Base-by-base conservation (phyloP, 2,113 vertebrate genomes). In the Rutilus rutilus region DNA sequence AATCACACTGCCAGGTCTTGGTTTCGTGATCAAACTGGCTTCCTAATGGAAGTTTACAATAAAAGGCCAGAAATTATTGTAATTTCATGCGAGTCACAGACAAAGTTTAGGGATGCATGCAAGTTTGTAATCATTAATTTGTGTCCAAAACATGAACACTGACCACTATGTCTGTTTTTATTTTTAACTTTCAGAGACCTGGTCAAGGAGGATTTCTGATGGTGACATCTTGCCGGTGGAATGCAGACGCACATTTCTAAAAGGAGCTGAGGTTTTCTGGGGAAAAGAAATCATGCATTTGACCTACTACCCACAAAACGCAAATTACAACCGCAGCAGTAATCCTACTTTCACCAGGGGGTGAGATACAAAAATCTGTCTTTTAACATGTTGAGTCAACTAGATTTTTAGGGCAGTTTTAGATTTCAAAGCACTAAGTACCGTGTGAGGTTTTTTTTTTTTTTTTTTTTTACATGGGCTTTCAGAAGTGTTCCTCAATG, bases 241-340 rank as follows among this genome's bases (percentile, higher is more conserved):
- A 89, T 80, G 85, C 90, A 90, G 92, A 83, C 77, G 87, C 77
- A 91, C 82, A 83, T 67, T 86, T 82, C 89, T 92, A 91, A 92
- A 93, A 90, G 91, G 88, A 92, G 88, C 86, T 54, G 84, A 91
- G 90, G 91, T 90, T 90, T 87, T 89, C 92, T 88, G 91, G 92
- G 91, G 85, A 90, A 69, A 90, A 76, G 85, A 90, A 86, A 86
- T 86, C 83, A 91, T 89, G 91, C 79, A 78, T 92, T 91, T 92
- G 83, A 88, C 91, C 88, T 87, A 87, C 86, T 85, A 89, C 86
- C 88, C 79, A 85, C 85, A 87, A 59, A 78, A 85, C 84, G 7
- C 39, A 25, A 84, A 87, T 85, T 79, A 78, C 80, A 73, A 67
- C 64, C 73, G 45, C 36, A 52, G 54, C 69, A 82, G 54, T 78